phyloP scores from a whole-genome alignment of 2,797 vertebrate genomes.

The Bradypodion ventrale region DNA sequence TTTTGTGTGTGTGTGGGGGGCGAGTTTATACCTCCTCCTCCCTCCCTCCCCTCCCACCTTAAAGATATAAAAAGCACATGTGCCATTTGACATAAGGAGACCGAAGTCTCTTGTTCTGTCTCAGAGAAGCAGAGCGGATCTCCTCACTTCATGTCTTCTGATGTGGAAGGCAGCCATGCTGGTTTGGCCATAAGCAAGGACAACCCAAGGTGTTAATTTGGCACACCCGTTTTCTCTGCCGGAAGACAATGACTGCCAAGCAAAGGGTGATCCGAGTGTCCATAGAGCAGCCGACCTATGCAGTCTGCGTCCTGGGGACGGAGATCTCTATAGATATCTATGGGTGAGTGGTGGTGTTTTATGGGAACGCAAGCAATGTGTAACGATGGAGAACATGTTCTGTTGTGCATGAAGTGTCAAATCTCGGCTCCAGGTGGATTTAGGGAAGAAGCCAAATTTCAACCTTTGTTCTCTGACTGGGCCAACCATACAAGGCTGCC shows the following conservation, averaged over 20 bases:
- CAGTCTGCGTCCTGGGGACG: constrained; percentile 65
- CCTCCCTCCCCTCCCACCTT: neutral
- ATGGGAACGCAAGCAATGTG: rapidly evolving
- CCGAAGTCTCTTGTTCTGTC: constrained; percentile 46
- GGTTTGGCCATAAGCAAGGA: constrained; percentile 48
- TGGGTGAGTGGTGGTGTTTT: constrained; percentile 59
- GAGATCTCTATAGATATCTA: constrained; percentile 54
- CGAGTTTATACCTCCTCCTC: neutral
- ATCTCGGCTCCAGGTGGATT: too few relatives aligned
- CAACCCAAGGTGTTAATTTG: constrained; percentile 9
- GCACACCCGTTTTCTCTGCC: neutral
- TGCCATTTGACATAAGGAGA: neutral
- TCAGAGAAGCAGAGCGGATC: constrained; percentile 48
- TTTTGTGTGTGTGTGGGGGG: neutral
- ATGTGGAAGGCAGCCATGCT: constrained; percentile 51
- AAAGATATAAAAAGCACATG: neutral
- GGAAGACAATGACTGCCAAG: constrained; percentile 50
- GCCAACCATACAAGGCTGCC: too few relatives aligned
- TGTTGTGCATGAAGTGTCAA: neutral
- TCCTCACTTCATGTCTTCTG: constrained; percentile 30
- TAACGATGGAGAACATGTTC: too few relatives aligned
- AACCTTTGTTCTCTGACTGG: too few relatives aligned
- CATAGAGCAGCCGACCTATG: constrained; percentile 48
- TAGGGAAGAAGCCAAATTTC: neutral
- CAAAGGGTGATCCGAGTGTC: constrained; percentile 61